A percentile compares a stretch with the other conserved stretches of the same genome.
Evolutionary conservation across 2,113 vertebrate genomes (phyloP).

Genomic region (Grus americana): DNA sequence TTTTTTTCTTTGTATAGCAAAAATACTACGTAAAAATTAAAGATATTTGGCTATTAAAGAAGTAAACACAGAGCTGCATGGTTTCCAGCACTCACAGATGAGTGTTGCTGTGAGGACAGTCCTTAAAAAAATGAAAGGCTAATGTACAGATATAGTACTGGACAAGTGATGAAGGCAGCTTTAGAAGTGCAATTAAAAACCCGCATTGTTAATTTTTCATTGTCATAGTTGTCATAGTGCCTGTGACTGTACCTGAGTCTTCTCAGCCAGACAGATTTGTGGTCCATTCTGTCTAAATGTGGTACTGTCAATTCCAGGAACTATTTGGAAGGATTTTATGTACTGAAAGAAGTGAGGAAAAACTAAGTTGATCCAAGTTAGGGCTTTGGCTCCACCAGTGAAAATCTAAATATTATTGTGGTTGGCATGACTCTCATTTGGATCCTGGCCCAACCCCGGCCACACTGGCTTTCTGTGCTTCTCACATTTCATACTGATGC

Average conservation of each 20-base stretch:
- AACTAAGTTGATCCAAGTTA: neutral
- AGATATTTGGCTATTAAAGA: neutral
- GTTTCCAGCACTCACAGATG: neutral
- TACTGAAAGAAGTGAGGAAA: slow-evolving; percentile 17
- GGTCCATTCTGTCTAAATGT: neutral
- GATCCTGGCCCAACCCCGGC: neutral
- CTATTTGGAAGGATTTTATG: neutral
- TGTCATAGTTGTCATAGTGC: neutral
- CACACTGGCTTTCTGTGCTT: neutral
- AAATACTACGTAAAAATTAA: neutral
- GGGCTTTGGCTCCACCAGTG: neutral
- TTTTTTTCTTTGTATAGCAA: neutral
- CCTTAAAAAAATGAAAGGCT: neutral
- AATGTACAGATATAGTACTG: neutral
- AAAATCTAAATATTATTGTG: slow-evolving; percentile 34
- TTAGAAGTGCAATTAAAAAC: neutral
- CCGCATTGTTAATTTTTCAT: neutral
- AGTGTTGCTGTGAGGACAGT: neutral
- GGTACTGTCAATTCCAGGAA: slow-evolving; percentile 1
- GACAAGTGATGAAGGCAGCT: neutral
- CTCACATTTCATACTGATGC: neutral
- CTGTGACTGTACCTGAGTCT: neutral
- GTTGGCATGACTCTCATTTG: slow-evolving; percentile 9
- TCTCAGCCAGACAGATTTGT: neutral
- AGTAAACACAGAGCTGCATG: neutral